Base-by-base conservation (phyloP, 2,113 vertebrate genomes). In the Grus americana region DNA sequence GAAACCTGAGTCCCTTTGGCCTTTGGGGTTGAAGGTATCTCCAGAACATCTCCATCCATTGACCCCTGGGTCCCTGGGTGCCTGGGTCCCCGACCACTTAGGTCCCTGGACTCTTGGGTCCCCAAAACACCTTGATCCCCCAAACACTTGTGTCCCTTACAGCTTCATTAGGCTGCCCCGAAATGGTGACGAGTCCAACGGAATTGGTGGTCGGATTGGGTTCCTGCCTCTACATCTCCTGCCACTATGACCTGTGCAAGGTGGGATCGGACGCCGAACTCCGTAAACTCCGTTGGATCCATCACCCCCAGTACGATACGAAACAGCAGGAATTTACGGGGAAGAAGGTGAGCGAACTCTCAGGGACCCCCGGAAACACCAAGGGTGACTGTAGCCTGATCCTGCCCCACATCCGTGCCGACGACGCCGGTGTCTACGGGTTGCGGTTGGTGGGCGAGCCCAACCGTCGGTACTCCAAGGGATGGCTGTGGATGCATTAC, bases 251-350 rank as follows among this genome's bases (percentile, higher is more conserved):
- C 71, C 40, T 74, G 30, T 74, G 71, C 40, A 6, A 5, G 7
- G 71, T 4, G 38, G 54, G 54, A 4, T 5, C 6, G 6, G 22
- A 4, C 4, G 15, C 38, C 22, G 8, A 50, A 6, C 17, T 50
- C 47, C 17, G 2, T 4, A 5, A 15, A 3, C 47, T 70, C 34
- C 2, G 0, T 6, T 70, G 67, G 67, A 3, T 70, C 47, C 34
- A 29, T 1, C 4, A 4, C 2, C 67, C 67, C 12, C 1, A 0
- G 10, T 50, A 36, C 2, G 12, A 70, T 0, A 4, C 3, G 23
- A 1, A 14, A 4, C 8, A 2, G 22, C 7, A 26, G 6, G 15
- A 55, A 3, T 73, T 55, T 8, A 1, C 1, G 8, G 71, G 71
- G 21, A 44, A 44, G 44, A 44, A 44, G 44, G 44, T 44, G 44